Evolutionary conservation across 2,888 invertebrate species (phyloP).

Genomic region (Chromoteleia sp.): DNA sequence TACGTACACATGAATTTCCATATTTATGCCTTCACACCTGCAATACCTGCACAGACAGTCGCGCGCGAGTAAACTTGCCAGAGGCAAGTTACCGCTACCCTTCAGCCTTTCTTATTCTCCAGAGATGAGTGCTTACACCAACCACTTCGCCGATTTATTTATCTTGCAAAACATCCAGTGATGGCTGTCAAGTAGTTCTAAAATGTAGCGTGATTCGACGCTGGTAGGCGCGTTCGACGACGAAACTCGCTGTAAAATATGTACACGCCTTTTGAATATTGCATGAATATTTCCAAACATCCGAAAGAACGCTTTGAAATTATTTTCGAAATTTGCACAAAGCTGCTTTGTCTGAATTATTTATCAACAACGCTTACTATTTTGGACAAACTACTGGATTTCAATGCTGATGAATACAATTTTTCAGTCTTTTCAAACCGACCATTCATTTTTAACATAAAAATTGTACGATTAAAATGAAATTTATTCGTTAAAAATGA

Average conservation of each 20-base stretch:
- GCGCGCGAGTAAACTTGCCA: constrained; percentile 33
- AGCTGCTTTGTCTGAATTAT: constrained; percentile 53
- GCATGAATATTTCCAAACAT: constrained; percentile 51
- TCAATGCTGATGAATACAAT: constrained; percentile 1
- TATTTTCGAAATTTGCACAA: constrained; percentile 53
- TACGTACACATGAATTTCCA: constrained; percentile 42
- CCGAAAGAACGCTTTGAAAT: constrained; percentile 52
- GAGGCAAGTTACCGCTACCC: constrained; percentile 35
- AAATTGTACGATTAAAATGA: too few species aligned
- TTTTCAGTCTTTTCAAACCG: background rate
- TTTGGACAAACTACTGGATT: constrained; percentile 11
- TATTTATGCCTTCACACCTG: constrained; percentile 62
- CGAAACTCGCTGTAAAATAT: constrained; percentile 41
- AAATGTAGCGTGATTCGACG: constrained; percentile 53
- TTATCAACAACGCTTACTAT: constrained; percentile 26
- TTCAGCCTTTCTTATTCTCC: constrained; percentile 51
- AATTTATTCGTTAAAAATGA: too few species aligned
- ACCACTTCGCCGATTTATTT: constrained; percentile 62
- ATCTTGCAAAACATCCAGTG: constrained; percentile 47
- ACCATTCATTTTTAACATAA: too few species aligned
- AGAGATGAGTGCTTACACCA: constrained; percentile 58
- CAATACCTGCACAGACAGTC: constrained; percentile 27
- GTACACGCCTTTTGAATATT: constrained; percentile 49
- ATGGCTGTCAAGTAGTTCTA: constrained; percentile 62
- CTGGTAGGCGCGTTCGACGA: constrained; percentile 48